phyloP scores from a whole-genome alignment of 2,888 invertebrate species.

The Hybos culiciformis region DNA sequence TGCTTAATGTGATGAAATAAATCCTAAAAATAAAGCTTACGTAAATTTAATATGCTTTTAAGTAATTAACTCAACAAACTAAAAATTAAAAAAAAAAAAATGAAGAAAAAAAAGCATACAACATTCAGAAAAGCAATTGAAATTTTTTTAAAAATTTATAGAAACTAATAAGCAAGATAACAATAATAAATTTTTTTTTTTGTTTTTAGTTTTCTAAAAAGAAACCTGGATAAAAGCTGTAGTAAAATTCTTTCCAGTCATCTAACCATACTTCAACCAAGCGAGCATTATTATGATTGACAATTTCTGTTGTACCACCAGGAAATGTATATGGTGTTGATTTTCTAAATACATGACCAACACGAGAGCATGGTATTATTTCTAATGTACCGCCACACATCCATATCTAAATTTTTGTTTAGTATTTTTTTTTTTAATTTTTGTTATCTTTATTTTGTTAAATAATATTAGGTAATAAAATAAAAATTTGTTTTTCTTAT shows the following conservation, averaged over 20 bases:
- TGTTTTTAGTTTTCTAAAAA: conserved; percentile 11
- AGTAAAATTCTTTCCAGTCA: conserved; percentile 98
- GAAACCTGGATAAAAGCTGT: conserved; percentile 94
- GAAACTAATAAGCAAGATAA: not conserved
- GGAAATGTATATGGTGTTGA: conserved; percentile 98
- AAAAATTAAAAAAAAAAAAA: conserved; percentile 2
- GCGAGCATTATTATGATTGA: conserved; percentile 97
- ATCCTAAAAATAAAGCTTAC: not conserved
- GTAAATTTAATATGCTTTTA: conserved; percentile 1
- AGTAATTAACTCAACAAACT: not conserved
- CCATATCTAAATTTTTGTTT: conserved; percentile 59
- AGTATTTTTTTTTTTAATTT: conserved; percentile 5
- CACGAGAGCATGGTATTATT: conserved; percentile 88
- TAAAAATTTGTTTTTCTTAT: conserved; percentile 9
- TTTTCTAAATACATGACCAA: conserved; percentile 95
- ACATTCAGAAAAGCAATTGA: not conserved
- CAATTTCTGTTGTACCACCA: conserved; percentile 90
- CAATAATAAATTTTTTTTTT: conserved; percentile 3
- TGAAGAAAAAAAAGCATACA: conserved; percentile 3
- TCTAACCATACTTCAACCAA: conserved; percentile 99
- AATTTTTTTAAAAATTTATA: not conserved
- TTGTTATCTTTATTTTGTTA: conserved; percentile 1
- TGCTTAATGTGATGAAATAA: conserved; percentile 1
- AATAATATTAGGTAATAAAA: conserved; percentile 10
- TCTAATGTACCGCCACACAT: conserved; percentile 93